Evolutionary conservation across 1,140 invertebrate genomes (phyloP), one percentile per base, ranked within the genome.

Genomic region (Bathynomus jamesi): DNA sequence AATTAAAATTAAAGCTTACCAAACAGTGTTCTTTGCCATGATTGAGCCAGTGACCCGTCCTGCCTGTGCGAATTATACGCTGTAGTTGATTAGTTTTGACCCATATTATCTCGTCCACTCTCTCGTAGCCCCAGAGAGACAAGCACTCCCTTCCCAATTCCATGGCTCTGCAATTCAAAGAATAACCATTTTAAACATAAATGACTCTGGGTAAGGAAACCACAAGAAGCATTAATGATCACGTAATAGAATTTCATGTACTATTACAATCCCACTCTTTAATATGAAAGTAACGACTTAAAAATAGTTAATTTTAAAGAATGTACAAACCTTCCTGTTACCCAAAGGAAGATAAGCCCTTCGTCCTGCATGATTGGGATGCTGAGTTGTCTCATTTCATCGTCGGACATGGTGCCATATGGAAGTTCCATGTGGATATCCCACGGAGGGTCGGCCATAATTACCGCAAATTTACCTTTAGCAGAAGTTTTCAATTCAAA

Each of bases 71-170:
- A 78, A 99, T 99, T 73, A 99, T 98, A 75, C 95, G 85, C 82
- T 99, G 96, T 72, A 99, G 82, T 80, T 99, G 96, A 85, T 99
- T 99, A 0, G 96, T 98, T 84, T 99, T 99, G 3, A 99, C 96
- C 96, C 96, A 99, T 78, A 99, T 98, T 10, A 99, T 88, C 81
- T 99, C 96, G 81, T 98, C 96, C 1, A 96, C 93, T 71, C 95
- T 85, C 81, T 98, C 93, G 81, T 99, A 99, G 7, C 95, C 95
- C 93, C 92, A 97, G 0, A 96, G 80, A 78, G 94, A 90, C 3
- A 97, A 83, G 79, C 94, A 96, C 80, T 97, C 94, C 32, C 94
- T 84, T 0, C 96, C 96, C 8, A 98, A 82, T 82, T 99, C 96
- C 96, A 99, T 99, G 0, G 96, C 96, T 80, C 95, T 89, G 81